Evolutionary conservation across 1,140 invertebrate species (phyloP).

Genomic region (Caerostris darwini): DNA sequence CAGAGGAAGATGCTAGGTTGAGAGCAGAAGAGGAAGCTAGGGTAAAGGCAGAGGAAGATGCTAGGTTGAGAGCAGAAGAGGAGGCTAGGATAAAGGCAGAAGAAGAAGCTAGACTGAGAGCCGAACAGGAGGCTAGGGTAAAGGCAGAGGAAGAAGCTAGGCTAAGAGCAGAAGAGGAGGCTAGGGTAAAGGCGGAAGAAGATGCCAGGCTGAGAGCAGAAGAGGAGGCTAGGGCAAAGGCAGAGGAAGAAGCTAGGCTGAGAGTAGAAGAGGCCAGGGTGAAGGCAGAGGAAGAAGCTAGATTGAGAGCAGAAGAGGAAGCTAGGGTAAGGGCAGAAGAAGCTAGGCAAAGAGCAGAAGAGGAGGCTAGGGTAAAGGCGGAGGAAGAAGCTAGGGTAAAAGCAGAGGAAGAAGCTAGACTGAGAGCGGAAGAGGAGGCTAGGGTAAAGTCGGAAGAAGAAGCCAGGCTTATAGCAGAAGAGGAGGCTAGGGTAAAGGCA

Average conservation of each 20-base stretch:
- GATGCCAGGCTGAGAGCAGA: neutral
- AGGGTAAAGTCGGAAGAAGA: slow-evolving; percentile 77
- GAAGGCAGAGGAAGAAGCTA: slow-evolving; percentile 30
- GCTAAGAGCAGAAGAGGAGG: slow-evolving; percentile 20
- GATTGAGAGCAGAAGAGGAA: slow-evolving; percentile 49
- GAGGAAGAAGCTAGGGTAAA: slow-evolving; percentile 38
- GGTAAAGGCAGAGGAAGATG: slow-evolving; percentile 15
- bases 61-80: slow-evolving; percentile 29
- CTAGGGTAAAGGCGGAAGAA: neutral
- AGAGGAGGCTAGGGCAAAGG: neutral
- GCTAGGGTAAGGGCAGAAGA: slow-evolving; percentile 16
- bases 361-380: neutral
- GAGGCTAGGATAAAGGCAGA: neutral
- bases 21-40: slow-evolving; percentile 16
- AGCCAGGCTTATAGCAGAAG: slow-evolving; percentile 16
- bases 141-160: neutral
- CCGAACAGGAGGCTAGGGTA: neutral
- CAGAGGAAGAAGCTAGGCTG: slow-evolving; percentile 32
- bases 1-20: slow-evolving; percentile 43
- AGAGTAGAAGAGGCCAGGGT: slow-evolving; percentile 22
- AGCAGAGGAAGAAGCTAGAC: slow-evolving; percentile 38
- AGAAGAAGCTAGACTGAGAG: neutral
- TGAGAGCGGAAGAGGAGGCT: slow-evolving; percentile 34
- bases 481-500: neutral
- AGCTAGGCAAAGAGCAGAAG: neutral